Conservation (phyloP, 2,113 vertebrate species). For the Piprites chloris region DNA sequence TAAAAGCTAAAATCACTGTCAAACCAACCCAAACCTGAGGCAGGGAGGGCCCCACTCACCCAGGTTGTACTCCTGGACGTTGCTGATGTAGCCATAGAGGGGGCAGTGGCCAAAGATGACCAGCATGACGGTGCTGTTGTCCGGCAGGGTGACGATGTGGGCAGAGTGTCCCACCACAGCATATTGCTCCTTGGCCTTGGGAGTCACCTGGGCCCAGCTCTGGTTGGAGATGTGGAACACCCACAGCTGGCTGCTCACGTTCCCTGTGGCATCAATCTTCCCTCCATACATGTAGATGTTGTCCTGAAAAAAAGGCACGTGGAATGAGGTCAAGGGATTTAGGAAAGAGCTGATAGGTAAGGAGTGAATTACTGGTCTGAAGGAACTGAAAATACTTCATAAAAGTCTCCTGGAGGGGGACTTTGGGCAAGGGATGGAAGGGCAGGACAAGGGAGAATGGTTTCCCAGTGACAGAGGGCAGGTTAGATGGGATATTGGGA, state of each 20-base stretch:
- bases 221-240: slow-evolving; percentile 87
- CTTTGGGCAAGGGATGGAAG: neutral
- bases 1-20: neutral
- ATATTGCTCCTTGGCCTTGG: slow-evolving; percentile 86
- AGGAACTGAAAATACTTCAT: neutral
- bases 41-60: slow-evolving; percentile 70
- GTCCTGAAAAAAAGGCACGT: slow-evolving; percentile 71
- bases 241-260: slow-evolving; percentile 93
- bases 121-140: slow-evolving; percentile 81
- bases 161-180: slow-evolving; percentile 95
- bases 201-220: slow-evolving; percentile 79
- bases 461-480: neutral
- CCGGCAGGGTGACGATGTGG: slow-evolving; percentile 79
- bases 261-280: slow-evolving; percentile 91
- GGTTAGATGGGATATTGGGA: rapidly evolving
- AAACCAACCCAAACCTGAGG: rapidly evolving
- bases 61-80: slow-evolving; percentile 90
- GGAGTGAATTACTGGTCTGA: neutral
- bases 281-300: slow-evolving; percentile 97
- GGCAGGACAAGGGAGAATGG: neutral
- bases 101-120: slow-evolving; percentile 96
- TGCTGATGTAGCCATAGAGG: slow-evolving; percentile 94
- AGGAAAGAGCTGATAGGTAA: neutral
- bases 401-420: neutral
- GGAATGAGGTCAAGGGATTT: neutral